Base-by-base conservation (phyloP, 2,797 vertebrate species). In the Malurus leucopterus region DNA sequence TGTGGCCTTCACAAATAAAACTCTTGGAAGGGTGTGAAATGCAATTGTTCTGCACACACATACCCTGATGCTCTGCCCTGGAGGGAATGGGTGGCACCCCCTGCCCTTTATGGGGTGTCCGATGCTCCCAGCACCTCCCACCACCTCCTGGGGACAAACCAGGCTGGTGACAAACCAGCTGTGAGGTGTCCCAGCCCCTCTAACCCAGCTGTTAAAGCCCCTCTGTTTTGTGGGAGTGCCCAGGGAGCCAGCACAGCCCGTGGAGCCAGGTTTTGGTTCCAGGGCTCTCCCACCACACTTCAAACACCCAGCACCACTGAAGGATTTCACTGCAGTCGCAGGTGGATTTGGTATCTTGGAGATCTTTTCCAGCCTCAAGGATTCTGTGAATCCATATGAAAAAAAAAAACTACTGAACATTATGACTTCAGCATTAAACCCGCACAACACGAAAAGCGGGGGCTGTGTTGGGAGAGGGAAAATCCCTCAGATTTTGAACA, bases 31-130 rank as follows among this genome's bases (percentile, higher is more conserved):
- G 5, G 36, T 1, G 3, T 21, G 73, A 50, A 65, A 65, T 23
- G 51, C 8, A 58, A 64, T 58, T 43, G n/a, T 18, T 75, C 24
- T 27, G 46, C 53, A 15, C 11, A 6, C 5, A 0, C 1, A 0
- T 8, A 24, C 5, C 41, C 36, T 7, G 32, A 11, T 0, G 17
- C 3, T 11, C 34, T 46, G 68, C 22, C 18, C 15, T 2, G 2
- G 19, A 58, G 30, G 15, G 30, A 41, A 34, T 2, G 14, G 13
- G 27, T 6, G 44, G 13, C 40, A 67, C 14, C 26, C 18, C 11
- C 40, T 29, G 44, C 43, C 32, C 3, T 1, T 15, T 24, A 34
- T 0, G 1, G 40, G 26, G 13, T n/a, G 19, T 4, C 14, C 0
- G 1, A 17, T 43, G 41, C 44, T 24, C 32, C 41, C 34, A 8